Percentiles rank a stretch among this genome's conserved stretches.
Evolutionary conservation across 2,888 invertebrate species (phyloP).

Genomic region (Proisotoma minuta): DNA sequence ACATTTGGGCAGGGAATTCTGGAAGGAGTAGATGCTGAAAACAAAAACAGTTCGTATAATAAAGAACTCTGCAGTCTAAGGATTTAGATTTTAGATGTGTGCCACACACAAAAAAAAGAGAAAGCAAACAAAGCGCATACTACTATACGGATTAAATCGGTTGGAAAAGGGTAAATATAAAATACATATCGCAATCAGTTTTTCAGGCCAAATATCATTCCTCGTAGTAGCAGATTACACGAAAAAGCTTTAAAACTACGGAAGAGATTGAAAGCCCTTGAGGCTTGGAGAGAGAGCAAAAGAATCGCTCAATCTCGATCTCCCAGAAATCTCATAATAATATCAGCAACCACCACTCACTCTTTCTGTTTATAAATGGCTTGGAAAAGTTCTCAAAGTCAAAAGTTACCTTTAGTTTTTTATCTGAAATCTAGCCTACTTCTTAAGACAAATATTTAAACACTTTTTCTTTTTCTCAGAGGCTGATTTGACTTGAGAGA

Average conservation of each 20-base stretch:
- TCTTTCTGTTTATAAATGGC: too few species aligned
- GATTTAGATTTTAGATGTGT: too few species aligned
- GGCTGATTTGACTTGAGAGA: too few species aligned
- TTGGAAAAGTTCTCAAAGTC: too few species aligned
- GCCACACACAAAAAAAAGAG: too few species aligned
- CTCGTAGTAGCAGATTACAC: slow-evolving; percentile 1
- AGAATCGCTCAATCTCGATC: neutral
- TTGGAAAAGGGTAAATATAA: slow-evolving; percentile 3
- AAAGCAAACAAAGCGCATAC: neutral
- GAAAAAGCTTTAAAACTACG: slow-evolving; percentile 10
- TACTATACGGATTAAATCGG: neutral
- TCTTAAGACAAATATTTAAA: slow-evolving; percentile 4
- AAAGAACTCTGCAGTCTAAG: too few species aligned
- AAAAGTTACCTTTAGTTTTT: too few species aligned
- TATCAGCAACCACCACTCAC: too few species aligned
- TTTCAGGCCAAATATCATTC: neutral
- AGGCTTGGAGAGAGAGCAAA: neutral
- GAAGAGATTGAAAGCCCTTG: neutral
- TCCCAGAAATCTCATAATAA: too few species aligned
- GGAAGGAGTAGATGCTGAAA: slow-evolving; percentile 75
- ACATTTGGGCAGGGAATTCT: slow-evolving; percentile 76
- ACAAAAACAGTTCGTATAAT: slow-evolving; percentile 29
- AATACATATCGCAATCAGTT: slow-evolving; percentile 1
- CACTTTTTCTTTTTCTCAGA: neutral
- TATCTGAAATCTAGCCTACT: too few species aligned